A percentile compares a stretch with the other conserved stretches of the same genome.
Evolutionary conservation across 2,113 vertebrate species (phyloP).

Genomic region (Syngnathus scovelli): DNA sequence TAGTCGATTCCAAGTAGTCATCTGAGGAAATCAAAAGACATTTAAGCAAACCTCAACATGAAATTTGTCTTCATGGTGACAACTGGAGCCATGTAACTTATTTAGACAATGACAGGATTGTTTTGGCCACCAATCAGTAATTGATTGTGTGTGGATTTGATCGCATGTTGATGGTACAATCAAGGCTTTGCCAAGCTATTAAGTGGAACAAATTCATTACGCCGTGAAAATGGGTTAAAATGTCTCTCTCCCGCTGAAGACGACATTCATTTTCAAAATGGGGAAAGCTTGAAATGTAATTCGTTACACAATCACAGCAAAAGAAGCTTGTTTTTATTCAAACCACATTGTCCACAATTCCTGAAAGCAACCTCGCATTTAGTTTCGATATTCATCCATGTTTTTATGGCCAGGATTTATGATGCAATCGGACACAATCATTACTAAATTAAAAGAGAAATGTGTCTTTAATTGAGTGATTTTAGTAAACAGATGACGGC

Average conservation of each 20-base stretch:
- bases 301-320: constrained; percentile 63
- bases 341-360: constrained; percentile 59
- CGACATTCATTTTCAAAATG: constrained; percentile 56
- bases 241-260: constrained; percentile 44
- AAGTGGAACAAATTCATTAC: constrained; percentile 70
- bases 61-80: neutral
- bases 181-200: constrained; percentile 59
- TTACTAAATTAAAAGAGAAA: constrained; percentile 15
- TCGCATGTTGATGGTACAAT: constrained; percentile 55
- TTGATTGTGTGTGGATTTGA: constrained; percentile 46
- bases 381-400: constrained; percentile 38
- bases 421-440: constrained; percentile 39
- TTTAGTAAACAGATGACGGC: constrained; percentile 46
- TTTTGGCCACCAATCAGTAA: constrained; percentile 33
- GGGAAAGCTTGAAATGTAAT: constrained; percentile 69
- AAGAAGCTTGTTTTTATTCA: constrained; percentile 56
- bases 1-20: neutral
- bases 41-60: neutral
- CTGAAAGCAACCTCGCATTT: constrained; percentile 44
- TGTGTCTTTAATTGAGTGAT: constrained; percentile 36
- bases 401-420: constrained; percentile 33
- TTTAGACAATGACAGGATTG: neutral
- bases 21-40: neutral
- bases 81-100: neutral
- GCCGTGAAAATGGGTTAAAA: constrained; percentile 64